Base-by-base conservation (phyloP, 2,888 invertebrate species). In the Lepidochitona cinerea region DNA sequence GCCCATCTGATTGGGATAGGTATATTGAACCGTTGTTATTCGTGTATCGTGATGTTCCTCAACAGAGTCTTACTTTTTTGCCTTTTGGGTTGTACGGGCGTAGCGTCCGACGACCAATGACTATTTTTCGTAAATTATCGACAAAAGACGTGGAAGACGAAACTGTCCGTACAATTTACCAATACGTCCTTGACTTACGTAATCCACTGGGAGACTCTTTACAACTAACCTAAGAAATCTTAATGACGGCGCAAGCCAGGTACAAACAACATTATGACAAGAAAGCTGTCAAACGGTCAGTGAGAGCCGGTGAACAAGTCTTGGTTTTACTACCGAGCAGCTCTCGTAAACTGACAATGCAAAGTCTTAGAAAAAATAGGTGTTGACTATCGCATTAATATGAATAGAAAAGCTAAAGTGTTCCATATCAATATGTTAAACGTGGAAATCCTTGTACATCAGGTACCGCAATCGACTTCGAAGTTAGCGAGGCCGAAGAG, bases 1-100 rank as follows among this genome's bases (percentile, higher is more conserved):
- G 64, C 26, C 68, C 73, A 23, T 9, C 9, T 4, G 64, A 65
- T 32, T 70, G 68, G 70, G 72, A 73, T 32, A 0, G 26, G 29
- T 65, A 71, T 68, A 65, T 65, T n/a, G 5, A 65, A 9, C 69
- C n/a, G 33, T 65, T 32, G 65, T 7, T 54, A 23, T 12, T n/a
- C 7, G 41, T 18, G 9, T 41, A 41, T 41, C 41, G 41, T 9
- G 41, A 41, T 12, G 41, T 41, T 9, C 41, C 41, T 12, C 41
- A 41, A 41, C 9, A 41, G 18, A 41, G 41, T 41, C 18, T 41
- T 12, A 18, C 9, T 12, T 41, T 79, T 52, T 71, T 75, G 6
- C 79, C 80, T 26, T 80, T 80, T 68, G 76, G 80, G 53, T 64
- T 81, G 12, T 81, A 80, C 71, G 77, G 80, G 6, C 35, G 77